Base-by-base conservation (phyloP, 2,888 invertebrate genomes). In the Troides oblongomaculatus region DNA sequence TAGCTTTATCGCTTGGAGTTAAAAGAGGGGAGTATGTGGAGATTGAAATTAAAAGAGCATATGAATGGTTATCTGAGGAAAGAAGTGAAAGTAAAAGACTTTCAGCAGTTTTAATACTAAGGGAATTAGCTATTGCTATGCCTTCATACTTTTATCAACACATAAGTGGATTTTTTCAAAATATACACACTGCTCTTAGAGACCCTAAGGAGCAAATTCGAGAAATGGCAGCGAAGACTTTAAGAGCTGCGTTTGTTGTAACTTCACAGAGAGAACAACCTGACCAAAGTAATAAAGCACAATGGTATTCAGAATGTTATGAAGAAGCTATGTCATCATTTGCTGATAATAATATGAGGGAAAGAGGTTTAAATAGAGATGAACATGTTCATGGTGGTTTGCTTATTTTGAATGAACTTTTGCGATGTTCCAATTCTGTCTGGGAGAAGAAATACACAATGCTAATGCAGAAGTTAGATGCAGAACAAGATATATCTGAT, bases 81-180 rank as follows among this genome's bases (percentile, higher is more conserved):
- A 93, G 98, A 77, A 95, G 97, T 86, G 99, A 99, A 93, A 96
- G 96, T 12, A 97, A 97, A 83, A 94, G 98, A 70, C 96, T 97
- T 78, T 98, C 98, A 25, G 98, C 98, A 8, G 98, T 98, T 8
- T 93, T 99, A 60, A 97, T 99, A 65, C 88, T 99, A 30, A 95
- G 97, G 77, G 99, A 99, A 89, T 89, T 99, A 61, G 99, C 99
- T 0, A 95, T 97, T 46, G 96, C 97, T n/a, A 97, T 99, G 93
- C 99, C 99, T 0, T 98, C 99, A 36, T 98, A 98, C 85, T 99
- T 99, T 87, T 99, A 97, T 83, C 98, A 97, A 85, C 97, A 97
- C 88, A 96, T 97, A 2, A 96, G 96, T 65, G 95, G 96, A 36
- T 98, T 98, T 85, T 98, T 99, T 80, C 98, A 98, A 75, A 95